Base-by-base conservation (phyloP, 2,113 vertebrate species). In the Periophthalmodon schlosseri region DNA sequence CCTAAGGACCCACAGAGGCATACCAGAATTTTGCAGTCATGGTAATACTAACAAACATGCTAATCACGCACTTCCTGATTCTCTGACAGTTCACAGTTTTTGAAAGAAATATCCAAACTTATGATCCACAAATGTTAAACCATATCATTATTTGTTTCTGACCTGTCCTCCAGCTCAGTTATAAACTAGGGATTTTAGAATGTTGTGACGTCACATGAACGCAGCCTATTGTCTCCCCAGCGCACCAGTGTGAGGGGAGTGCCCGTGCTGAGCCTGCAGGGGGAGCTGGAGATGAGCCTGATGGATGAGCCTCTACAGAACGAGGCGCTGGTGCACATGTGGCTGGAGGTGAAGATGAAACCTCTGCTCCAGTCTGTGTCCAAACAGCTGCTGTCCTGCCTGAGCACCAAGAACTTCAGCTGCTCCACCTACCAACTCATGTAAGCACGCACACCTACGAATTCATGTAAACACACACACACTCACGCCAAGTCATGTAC, bases 371-470 rank as follows among this genome's bases (percentile, higher is more conserved):
- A 83, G 50, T 88, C 93, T 13, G 56, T 94, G 73, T 91, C 82
- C 80, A 88, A 80, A 47, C 67, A 89, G 8, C 92, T 93, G 76
- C 88, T 95, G 50, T 78, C 90, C 46, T 95, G 94, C 73, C 89
- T 94, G 68, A 91, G 93, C 82, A 90, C 87, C 82, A 92, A 86
- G 70, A 93, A 88, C 78, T 92, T 95, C 88, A 95, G 88, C 87
- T 94, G 93, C 79, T 75, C 84, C 69, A 87, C 89, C 73, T 94
- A 94, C 79, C 93, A 93, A 73, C 89, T 84, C 8, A 75, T 94
- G 93, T 94, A 90, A 0, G 84, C 6, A 20, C 8, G 1, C 8
- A 23, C 21, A n/a, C n/a, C n/a, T n/a, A n/a, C n/a, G n/a, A n/a
- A n/a, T n/a, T n/a, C n/a, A n/a, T n/a, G n/a, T n/a, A n/a, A n/a